Base-by-base conservation (phyloP, 2,888 invertebrate species). In the Lucinisca nassula region DNA sequence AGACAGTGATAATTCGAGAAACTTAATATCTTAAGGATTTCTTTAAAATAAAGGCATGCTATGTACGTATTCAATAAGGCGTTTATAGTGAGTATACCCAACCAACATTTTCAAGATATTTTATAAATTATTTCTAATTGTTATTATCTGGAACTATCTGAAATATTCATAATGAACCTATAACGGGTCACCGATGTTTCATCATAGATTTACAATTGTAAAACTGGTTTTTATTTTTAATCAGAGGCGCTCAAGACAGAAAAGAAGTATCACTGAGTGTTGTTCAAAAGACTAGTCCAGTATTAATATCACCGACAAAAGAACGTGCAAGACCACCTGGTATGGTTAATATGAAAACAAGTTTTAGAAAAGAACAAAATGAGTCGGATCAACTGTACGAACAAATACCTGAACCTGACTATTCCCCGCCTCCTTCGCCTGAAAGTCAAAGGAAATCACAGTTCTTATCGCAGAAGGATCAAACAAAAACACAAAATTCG, bases 321-420 rank as follows among this genome's bases (percentile, higher is more conserved):
- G 72, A 55, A 24, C 82, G 90, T 8, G 84, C 87, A 35, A 76
- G 88, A 32, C 90, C 90, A 8, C 90, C 90, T 6, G 90, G 84
- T 21, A 45, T 86, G 4, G 27, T 45, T 21, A 67, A 72, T 14
- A 72, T 81, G 24, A 84, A 87, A 72, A 55, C 51, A 1, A 84
- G 86, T 32, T 61, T 78, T 17, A 77, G 80, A 38, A 55, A 82
- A 21, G 70, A 78, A 10, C 83, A 85, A 12, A 72, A 73, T 61
- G 76, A 8, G 0, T 58, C 32, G 17, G 67, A 79, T 27, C 35
- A 76, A 30, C 45, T 45, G 12, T 88, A 88, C 67, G 88, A 85
- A 21, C 76, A 79, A 14, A 85, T 88, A 8, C 90, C 90, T 14
- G 90, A 90, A 70, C 88, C 88, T 0, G 90, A 90, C 74, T 90